Conservation (phyloP, 2,113 vertebrate species). For the Toxotes jaculatrix region DNA sequence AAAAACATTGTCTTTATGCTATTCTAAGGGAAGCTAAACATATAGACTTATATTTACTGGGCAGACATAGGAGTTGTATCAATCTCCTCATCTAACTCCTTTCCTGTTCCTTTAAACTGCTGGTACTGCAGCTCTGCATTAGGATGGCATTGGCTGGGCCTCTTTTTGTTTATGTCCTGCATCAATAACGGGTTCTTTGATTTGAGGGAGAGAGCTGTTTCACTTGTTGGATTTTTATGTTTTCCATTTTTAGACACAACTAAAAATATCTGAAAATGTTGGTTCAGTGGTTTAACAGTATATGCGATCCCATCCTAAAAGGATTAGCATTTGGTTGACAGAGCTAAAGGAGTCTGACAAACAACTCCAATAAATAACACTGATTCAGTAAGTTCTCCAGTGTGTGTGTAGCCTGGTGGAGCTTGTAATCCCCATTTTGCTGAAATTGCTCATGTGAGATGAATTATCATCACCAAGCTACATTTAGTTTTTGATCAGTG, state of each 20-base stretch:
- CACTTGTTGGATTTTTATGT: not conserved
- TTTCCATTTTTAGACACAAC: not conserved
- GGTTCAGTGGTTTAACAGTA: not conserved
- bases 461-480: not conserved
- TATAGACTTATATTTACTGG: not conserved
- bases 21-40: not conserved
- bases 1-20: not conserved
- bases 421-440: slow-evolving; percentile 10
- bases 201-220: not conserved
- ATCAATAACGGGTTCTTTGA: not conserved
- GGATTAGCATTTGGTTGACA: not conserved
- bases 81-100: not conserved
- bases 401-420: slow-evolving; percentile 2
- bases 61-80: not conserved
- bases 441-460: slow-evolving; percentile 17
- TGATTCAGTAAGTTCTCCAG: not conserved
- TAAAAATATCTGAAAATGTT: not conserved
- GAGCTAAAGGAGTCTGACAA: not conserved
- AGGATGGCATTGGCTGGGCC: not conserved
- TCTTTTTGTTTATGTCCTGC: not conserved
- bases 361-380: not conserved
- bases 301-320: not conserved
- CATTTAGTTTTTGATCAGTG: not conserved
- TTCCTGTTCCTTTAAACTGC: not conserved
- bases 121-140: not conserved